A percentile compares a stretch with the other conserved stretches of the same genome.
Conservation (phyloP, 2,888 invertebrate species). For the Amiota mariae region DNA sequence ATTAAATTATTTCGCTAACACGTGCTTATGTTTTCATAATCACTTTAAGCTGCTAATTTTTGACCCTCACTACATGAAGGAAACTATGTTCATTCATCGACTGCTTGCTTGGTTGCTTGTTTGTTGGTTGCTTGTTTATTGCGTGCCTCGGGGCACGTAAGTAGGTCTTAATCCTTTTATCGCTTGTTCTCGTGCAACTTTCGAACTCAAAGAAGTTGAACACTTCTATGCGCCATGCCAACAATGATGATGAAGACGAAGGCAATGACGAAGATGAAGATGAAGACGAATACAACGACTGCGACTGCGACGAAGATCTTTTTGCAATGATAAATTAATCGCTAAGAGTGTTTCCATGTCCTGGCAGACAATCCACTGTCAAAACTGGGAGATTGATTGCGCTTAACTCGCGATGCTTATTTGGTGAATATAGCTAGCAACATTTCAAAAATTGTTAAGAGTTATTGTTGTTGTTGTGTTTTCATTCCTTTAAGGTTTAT, state of each 20-base stretch:
- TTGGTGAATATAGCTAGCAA: no score
- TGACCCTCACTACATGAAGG: conserved; percentile 35
- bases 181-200: conserved; percentile 45
- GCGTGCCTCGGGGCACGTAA: conserved; percentile 39
- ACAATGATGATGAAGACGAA: neutral
- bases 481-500: neutral
- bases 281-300: neutral
- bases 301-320: conserved; percentile 56
- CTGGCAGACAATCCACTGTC: conserved; percentile 71
- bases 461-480: neutral
- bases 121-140: neutral
- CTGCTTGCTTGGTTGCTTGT: conserved; percentile 7
- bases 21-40: conserved; percentile 60
- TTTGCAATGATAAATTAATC: conserved; percentile 72
- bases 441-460: conserved; percentile 42
- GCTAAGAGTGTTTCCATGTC: conserved; percentile 73
- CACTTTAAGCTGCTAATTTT: conserved; percentile 58
- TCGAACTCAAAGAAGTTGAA: no score
- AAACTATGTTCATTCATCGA: conserved; percentile 23
- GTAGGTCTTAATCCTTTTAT: conserved; percentile 68
- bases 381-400: conserved; percentile 71
- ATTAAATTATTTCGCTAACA: conserved; percentile 51
- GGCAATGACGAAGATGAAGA: conserved; percentile 4
- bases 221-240: no score
- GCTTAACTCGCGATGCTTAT: conserved; percentile 32